Evolutionary conservation across 2,888 invertebrate genomes (phyloP).

Genomic region (Euphydryas editha): DNA sequence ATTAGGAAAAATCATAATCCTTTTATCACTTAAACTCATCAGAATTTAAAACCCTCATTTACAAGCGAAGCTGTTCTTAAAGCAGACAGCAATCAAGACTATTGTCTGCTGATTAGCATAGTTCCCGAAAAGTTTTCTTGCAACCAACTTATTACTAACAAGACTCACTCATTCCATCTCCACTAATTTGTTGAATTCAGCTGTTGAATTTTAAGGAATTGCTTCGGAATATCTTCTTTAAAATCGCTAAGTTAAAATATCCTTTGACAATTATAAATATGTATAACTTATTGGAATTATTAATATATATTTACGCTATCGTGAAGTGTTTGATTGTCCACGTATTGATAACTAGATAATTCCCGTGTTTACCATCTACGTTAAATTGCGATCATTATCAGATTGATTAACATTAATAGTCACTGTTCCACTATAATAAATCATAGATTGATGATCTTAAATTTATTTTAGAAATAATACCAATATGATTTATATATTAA

Average conservation of each 20-base stretch:
- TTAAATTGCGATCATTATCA: slow-evolving; percentile 1
- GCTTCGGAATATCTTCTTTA: slow-evolving; percentile 1
- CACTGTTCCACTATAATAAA: too few relatives aligned
- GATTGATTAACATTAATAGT: neutral
- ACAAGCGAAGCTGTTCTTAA: slow-evolving; percentile 30
- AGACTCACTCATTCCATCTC: slow-evolving; percentile 50
- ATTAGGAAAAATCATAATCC: slow-evolving; percentile 1
- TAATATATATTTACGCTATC: neutral
- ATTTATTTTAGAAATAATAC: too few relatives aligned
- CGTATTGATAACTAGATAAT: too few relatives aligned
- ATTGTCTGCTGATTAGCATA: slow-evolving; percentile 56
- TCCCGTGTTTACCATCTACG: neutral
- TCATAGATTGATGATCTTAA: too few relatives aligned
- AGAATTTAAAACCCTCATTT: slow-evolving; percentile 26
- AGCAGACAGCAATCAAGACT: slow-evolving; percentile 49
- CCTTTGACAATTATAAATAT: neutral
- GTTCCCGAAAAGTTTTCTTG: slow-evolving; percentile 51
- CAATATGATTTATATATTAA: too few relatives aligned
- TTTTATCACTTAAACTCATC: slow-evolving; percentile 6
- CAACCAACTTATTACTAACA: slow-evolving; percentile 47
- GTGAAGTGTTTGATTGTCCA: too few relatives aligned
- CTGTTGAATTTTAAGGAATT: slow-evolving; percentile 44
- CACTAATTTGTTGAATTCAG: slow-evolving; percentile 49
- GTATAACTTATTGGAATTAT: neutral
- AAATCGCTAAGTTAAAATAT: slow-evolving; percentile 3